Evolutionary conservation across 2,113 vertebrate species (phyloP).

Genomic region (Mesembrinibis cayennensis): DNA sequence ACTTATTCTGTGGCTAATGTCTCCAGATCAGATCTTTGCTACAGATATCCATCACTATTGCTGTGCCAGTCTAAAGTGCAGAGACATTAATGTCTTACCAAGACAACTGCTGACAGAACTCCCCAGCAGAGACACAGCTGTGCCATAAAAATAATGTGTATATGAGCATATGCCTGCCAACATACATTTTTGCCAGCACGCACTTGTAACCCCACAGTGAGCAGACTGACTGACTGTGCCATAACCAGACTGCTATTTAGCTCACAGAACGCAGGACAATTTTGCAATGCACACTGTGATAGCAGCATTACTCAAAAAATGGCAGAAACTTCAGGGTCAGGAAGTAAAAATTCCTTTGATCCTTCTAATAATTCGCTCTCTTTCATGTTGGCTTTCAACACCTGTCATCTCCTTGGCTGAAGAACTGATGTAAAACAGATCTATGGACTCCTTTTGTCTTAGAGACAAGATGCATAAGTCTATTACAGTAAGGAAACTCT

Average conservation of each 20-base stretch:
- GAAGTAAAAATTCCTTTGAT: constrained; percentile 45
- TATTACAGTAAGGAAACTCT: not conserved
- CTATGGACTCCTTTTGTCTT: not conserved
- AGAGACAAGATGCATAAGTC: not conserved
- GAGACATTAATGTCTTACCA: not conserved
- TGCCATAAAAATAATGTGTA: not conserved
- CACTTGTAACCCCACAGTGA: not conserved
- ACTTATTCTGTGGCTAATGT: not conserved
- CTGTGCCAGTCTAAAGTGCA: not conserved
- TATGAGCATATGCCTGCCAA: not conserved
- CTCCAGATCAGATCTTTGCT: not conserved
- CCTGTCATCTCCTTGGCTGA: not conserved
- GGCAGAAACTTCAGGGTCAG: not conserved
- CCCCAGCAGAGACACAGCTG: not conserved
- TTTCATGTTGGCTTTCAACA: constrained; percentile 34
- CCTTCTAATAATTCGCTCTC: not conserved
- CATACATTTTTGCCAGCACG: not conserved
- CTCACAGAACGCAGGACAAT: not conserved
- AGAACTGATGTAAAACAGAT: not conserved
- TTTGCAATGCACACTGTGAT: not conserved
- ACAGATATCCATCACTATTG: not conserved
- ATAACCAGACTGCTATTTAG: not conserved
- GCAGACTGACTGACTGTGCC: not conserved
- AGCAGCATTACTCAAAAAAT: not conserved
- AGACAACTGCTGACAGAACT: not conserved